Evolutionary conservation across 2,888 invertebrate genomes (phyloP).

Genomic region (Nyleta sp.): DNA sequence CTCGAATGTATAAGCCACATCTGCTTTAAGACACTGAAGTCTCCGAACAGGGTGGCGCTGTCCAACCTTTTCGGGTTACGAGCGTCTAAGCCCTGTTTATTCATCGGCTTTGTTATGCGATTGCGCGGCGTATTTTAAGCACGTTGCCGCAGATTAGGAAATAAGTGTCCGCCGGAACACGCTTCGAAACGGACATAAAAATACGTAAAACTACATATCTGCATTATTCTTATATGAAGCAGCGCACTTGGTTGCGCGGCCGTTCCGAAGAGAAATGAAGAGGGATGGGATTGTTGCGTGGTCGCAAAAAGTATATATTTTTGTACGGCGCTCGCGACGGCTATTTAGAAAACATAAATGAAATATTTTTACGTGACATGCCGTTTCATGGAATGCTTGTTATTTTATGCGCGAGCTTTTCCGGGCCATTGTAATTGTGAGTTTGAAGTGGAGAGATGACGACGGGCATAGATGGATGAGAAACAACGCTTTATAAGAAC

Average conservation of each 20-base stretch:
- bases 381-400: conserved; percentile 10
- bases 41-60: conserved; percentile 13
- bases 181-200: conserved; percentile 21
- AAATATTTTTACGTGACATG: conserved; percentile 27
- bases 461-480: conserved; percentile 5
- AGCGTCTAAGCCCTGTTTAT: conserved; percentile 70
- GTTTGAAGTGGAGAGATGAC: conserved; percentile 18
- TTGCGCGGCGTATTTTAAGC: conserved; percentile 37
- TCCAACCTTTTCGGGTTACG: conserved; percentile 70
- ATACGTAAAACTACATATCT: conserved; percentile 19
- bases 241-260: conserved; percentile 10
- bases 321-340: not conserved
- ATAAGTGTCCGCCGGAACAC: conserved; percentile 40
- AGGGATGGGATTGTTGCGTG: conserved; percentile 25
- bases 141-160: conserved; percentile 61
- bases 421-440: conserved; percentile 14
- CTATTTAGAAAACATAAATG: conserved; percentile 35
- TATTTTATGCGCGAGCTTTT: conserved; percentile 29
- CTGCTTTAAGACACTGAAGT: conserved; percentile 41
- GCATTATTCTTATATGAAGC: conserved; percentile 44
- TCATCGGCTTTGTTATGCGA: conserved; percentile 68
- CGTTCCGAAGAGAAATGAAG: conserved; percentile 27
- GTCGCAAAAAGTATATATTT: conserved; percentile 15
- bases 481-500: conserved; percentile 12
- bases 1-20: conserved; percentile 46